phyloP scores from a whole-genome alignment of 2,888 invertebrate genomes.

The Hemithea aestivaria region DNA sequence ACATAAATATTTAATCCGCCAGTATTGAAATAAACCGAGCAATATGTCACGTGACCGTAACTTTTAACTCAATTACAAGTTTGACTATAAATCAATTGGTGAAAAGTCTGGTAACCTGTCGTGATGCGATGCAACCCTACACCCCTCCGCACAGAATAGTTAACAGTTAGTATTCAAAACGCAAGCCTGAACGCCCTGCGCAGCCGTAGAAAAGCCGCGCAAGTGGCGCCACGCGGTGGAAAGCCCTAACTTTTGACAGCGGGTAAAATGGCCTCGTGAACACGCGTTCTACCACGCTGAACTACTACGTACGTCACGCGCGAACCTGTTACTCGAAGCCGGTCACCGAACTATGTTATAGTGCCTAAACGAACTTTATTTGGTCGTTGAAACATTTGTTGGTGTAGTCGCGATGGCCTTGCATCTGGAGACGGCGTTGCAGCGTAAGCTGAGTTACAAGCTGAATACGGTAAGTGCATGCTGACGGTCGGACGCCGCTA shows the following conservation, averaged over 20 bases:
- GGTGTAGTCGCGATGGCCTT: constrained; percentile 57
- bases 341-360: constrained; percentile 62
- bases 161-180: constrained; percentile 8
- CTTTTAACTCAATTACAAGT: constrained; percentile 70
- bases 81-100: constrained; percentile 68
- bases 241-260: constrained; percentile 63
- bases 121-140: constrained; percentile 31
- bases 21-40: constrained; percentile 22
- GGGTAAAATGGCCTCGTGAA: constrained; percentile 75
- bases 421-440: constrained; percentile 74
- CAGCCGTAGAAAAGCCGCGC: constrained; percentile 63
- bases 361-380: constrained; percentile 50
- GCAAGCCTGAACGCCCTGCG: constrained; percentile 38
- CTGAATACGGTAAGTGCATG: constrained; percentile 77
- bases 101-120: constrained; percentile 23
- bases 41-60: constrained; percentile 51
- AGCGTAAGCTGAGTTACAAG: constrained; percentile 76
- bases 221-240: constrained; percentile 60
- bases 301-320: constrained; percentile 60
- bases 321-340: constrained; percentile 61
- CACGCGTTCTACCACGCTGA: constrained; percentile 70
- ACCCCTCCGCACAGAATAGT: constrained; percentile 25
- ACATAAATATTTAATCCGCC: background rate
- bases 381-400: constrained; percentile 40
- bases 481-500: constrained; percentile 54